Conservation (phyloP, 2,888 invertebrate genomes). For the Drosophila bunnanda region DNA sequence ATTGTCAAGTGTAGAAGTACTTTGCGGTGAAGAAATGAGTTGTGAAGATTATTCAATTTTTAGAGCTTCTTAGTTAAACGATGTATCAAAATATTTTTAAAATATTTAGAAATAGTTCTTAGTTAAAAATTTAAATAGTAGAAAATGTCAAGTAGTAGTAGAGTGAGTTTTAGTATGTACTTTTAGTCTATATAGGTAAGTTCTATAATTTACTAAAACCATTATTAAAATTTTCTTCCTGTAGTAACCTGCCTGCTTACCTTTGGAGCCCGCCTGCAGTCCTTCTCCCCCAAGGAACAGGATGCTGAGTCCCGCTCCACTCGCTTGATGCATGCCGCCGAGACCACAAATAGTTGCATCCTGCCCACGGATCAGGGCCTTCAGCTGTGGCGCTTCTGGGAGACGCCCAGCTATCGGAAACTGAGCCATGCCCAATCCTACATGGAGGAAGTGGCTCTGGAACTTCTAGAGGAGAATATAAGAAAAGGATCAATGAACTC, state of each 20-base stretch:
- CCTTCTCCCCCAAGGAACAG: constrained; percentile 88
- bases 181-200: accelerated
- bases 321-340: constrained; percentile 89
- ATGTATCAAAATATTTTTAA: not conserved
- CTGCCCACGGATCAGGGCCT: constrained; percentile 84
- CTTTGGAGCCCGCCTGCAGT: constrained; percentile 89
- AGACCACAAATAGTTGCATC: constrained; percentile 88
- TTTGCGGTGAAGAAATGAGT: not conserved
- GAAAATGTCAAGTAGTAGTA: not conserved
- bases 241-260: constrained; percentile 90
- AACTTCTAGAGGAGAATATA: constrained; percentile 87
- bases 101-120: not conserved
- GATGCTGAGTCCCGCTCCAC: constrained; percentile 87
- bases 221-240: not conserved
- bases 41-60: not conserved
- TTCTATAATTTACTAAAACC: not conserved
- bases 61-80: not conserved
- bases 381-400: constrained; percentile 88
- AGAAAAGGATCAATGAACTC: constrained; percentile 59
- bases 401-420: constrained; percentile 90
- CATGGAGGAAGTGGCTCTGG: constrained; percentile 90
- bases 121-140: not conserved
- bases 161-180: not conserved
- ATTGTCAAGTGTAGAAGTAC: not conserved
- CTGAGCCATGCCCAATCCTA: constrained; percentile 89